Base-by-base conservation (phyloP, 2,797 vertebrate genomes). In the Typhlichthys eigenmanni region DNA sequence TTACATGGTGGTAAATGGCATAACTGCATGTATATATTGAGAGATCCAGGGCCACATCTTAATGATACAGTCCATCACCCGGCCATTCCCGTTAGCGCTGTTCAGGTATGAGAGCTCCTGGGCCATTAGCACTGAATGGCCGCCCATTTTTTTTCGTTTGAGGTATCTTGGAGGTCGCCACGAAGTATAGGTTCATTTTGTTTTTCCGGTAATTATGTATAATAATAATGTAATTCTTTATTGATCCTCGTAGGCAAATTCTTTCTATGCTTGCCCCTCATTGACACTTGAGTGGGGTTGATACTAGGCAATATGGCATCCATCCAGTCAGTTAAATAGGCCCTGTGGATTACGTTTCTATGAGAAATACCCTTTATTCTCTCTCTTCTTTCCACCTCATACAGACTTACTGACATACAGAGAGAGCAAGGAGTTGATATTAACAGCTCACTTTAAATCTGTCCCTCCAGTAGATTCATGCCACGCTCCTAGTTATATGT, bases 391-490 rank as follows among this genome's bases (percentile, higher is more conserved):
- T 9, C 38, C 38, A 43, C 38, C 38, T 43, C 38, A 43, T 72
- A 54, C 53, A 66, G 71, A 61, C 71, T 75, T 72, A 29, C 24
- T 29, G 24, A 29, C 24, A 29, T 29, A 29, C 24, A 29, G 3
- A 29, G 64, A 73, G 60, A 77, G 62, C 55, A 68, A 60, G 80
- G 50, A 75, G 66, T 68, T 24, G 66, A 73, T 72, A 72, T 79
- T 74, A 79, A 73, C 68, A 72, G 63, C 14, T 58, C 43, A 46
- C 43, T 32, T 13, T 79, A 70, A 54, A 68, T 84, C 70, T 64
- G 79, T 85, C 63, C 45, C 61, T 67, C 64, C 66, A 74, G 55
- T 68, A 62, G 71, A 82, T 62, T 74, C 45, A 63, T 71, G 65
- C 62, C 67, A 55, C 32, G 64, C 72, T 70, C 57, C 53, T 64